Percentiles rank a stretch among this genome's conserved stretches.
Conservation (phyloP, 2,797 vertebrate genomes). For the Aulostomus chinensis region DNA sequence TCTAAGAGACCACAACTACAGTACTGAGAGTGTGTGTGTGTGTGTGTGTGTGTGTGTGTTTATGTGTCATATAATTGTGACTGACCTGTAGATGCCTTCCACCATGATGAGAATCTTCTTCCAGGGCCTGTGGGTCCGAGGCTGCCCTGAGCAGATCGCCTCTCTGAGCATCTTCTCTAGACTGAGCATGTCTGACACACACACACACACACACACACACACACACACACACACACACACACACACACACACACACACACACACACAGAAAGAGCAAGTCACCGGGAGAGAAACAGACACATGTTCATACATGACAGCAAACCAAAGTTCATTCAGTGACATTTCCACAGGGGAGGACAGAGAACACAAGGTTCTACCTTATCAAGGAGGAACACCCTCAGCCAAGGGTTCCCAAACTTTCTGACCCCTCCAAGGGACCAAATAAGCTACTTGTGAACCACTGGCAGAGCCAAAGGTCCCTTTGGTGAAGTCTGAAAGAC, state of each 20-base stretch:
- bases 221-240: constrained; percentile 3
- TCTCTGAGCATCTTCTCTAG: constrained; percentile 89
- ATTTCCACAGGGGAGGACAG: no score
- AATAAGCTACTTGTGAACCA: no score
- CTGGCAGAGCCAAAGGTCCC: constrained; percentile 8
- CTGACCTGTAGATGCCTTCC: constrained; percentile 95
- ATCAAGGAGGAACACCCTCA: no score
- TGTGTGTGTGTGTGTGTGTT: constrained; percentile 1
- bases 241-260: constrained; percentile 4
- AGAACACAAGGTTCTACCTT: no score
- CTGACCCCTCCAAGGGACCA: no score
- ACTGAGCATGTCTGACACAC: constrained; percentile 84
- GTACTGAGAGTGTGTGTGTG: constrained; percentile 3
- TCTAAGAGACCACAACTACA: background rate
- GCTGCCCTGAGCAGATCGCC: constrained; percentile 88
- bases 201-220: constrained; percentile 13
- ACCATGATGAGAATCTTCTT: constrained; percentile 95
- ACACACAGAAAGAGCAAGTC: background rate
- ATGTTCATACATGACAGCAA: background rate
- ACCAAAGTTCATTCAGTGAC: no score
- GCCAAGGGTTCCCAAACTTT: no score
- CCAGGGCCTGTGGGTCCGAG: constrained; percentile 89
- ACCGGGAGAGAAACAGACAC: background rate
- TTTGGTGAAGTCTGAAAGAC: background rate
- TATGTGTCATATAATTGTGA: constrained; percentile 8